Conservation (phyloP, 2,797 vertebrate species). For the Diglossa cyanea region DNA sequence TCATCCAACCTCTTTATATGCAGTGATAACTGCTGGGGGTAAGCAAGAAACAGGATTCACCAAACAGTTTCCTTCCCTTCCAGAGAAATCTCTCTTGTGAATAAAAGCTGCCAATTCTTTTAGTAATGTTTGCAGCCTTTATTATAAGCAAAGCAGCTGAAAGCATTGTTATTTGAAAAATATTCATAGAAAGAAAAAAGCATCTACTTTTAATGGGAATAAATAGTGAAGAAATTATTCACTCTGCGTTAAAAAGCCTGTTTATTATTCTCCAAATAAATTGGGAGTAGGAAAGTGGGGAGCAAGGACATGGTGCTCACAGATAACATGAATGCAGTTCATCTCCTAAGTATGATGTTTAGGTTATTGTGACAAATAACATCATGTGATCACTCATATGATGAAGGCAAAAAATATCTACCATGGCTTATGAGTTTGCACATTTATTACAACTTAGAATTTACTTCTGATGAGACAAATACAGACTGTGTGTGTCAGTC, state of each 20-base stretch:
- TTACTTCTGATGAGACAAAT: background rate
- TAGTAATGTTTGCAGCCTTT: background rate
- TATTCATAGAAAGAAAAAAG: background rate
- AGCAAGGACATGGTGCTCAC: background rate
- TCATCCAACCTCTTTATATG: slow-evolving; percentile 27
- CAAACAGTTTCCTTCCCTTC: background rate
- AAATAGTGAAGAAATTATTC: slow-evolving; percentile 16
- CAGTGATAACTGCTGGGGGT: slow-evolving; percentile 18
- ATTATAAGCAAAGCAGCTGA: background rate
- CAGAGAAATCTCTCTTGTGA: background rate
- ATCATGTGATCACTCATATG: background rate
- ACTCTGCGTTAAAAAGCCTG: background rate
- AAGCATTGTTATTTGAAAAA: slow-evolving; percentile 18
- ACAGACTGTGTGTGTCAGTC: background rate
- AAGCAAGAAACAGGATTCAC: slow-evolving; percentile 41
- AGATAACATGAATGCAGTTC: background rate
- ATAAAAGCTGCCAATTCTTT: slow-evolving; percentile 27
- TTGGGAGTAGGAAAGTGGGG: background rate
- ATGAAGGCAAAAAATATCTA: background rate
- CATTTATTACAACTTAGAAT: background rate
- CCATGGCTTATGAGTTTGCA: background rate
- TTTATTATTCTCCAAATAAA: background rate
- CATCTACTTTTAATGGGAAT: background rate
- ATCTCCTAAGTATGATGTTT: background rate
- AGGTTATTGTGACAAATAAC: background rate